These are phyloP conservation scores for Hiodon tergisus DNA, from an alignment of 2,113 vertebrate genomes.

Conservation along the genomic window DNA sequence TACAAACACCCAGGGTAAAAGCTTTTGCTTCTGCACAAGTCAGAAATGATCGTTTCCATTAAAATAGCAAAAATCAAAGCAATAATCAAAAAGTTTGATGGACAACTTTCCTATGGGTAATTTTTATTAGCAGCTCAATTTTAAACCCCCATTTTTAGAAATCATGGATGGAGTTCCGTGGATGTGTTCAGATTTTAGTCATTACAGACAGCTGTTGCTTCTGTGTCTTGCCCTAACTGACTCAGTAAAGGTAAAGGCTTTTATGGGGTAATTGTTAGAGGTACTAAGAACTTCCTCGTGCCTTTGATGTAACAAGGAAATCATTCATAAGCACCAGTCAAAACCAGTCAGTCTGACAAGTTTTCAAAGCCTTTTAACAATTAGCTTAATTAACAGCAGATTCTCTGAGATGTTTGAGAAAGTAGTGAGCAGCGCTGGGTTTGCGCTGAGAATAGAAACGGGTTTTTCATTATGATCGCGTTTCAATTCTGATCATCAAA, in stretches of 20 bases:
- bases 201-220: not conserved
- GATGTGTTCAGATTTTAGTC: not conserved
- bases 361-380: slow-evolving; percentile 18
- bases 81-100: not conserved
- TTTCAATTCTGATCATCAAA: too few species aligned
- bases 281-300: not conserved
- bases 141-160: not conserved
- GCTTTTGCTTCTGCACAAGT: not conserved
- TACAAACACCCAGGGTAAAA: not conserved
- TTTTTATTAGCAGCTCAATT: too few species aligned
- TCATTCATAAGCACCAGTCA: slow-evolving; percentile 23
- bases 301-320: slow-evolving; percentile 24
- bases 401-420: slow-evolving; percentile 1
- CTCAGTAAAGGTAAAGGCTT: slow-evolving; percentile 6
- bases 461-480: too few species aligned
- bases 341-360: slow-evolving; percentile 15
- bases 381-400: slow-evolving; percentile 22
- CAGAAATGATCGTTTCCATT: not conserved
- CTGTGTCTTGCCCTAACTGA: not conserved
- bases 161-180: not conserved
- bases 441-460: not conserved
- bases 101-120: not conserved
- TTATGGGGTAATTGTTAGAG: slow-evolving; percentile 1
- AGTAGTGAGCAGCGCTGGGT: not conserved
- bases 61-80: not conserved